Percentiles rank a stretch among this genome's conserved stretches.
Evolutionary conservation across 2,888 invertebrate species (phyloP).

Genomic region (Carterocephalus palaemon): DNA sequence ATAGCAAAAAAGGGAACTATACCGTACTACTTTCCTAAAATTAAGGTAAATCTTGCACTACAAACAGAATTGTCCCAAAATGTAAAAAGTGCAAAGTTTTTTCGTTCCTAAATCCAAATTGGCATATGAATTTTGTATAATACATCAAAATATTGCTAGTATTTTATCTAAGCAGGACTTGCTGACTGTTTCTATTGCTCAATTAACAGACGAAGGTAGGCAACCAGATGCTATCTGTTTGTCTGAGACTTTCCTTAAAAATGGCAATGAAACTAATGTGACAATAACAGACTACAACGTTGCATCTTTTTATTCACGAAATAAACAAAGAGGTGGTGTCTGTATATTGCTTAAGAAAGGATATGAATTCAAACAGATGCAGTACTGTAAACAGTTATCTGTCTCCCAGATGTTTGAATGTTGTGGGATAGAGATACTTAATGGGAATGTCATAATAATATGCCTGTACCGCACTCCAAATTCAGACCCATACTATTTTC

Average conservation of each 20-base stretch:
- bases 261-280: too few relatives aligned
- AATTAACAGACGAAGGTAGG: slow-evolving; percentile 2
- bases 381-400: background rate
- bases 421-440: background rate
- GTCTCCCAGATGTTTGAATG: background rate
- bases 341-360: background rate
- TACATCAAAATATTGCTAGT: too few relatives aligned
- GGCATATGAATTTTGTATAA: background rate
- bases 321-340: background rate
- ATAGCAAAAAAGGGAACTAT: background rate
- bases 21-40: background rate
- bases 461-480: background rate
- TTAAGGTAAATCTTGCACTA: too few relatives aligned
- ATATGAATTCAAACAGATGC: background rate
- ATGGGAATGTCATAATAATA: background rate
- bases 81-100: too few relatives aligned
- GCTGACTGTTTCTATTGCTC: background rate
- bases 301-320: background rate
- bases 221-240: slow-evolving; percentile 7
- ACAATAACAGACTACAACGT: too few relatives aligned
- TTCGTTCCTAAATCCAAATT: background rate
- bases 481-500: background rate
- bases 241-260: slow-evolving; percentile 4
- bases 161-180: background rate
- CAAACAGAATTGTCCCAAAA: too few relatives aligned